A percentile compares a stretch with the other conserved stretches of the same genome.
Conservation (phyloP, 2,113 vertebrate genomes). For the Chiloscyllium plagiosum region DNA sequence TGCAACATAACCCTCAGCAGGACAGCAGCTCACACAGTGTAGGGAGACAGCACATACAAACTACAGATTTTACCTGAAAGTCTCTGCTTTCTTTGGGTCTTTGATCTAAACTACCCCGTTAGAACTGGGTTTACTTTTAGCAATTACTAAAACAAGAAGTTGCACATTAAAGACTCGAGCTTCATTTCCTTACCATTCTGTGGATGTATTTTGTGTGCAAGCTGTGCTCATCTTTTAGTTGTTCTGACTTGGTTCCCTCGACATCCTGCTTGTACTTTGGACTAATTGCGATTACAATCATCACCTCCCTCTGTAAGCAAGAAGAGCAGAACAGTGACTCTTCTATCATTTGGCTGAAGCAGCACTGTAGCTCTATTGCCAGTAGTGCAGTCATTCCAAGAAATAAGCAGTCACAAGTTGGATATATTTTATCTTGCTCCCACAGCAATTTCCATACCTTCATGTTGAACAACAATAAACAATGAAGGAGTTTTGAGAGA, state of each 20-base stretch:
- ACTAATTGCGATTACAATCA: slow-evolving; percentile 94
- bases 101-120: too few relatives aligned
- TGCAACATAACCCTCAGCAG: too few relatives aligned
- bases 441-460: background rate
- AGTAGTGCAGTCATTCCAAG: background rate
- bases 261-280: slow-evolving; percentile 90
- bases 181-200: slow-evolving; percentile 69
- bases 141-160: background rate
- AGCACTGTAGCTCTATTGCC: background rate
- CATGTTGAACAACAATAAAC: background rate
- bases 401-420: background rate
- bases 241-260: slow-evolving; percentile 71
- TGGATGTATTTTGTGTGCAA: slow-evolving; percentile 95
- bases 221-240: slow-evolving; percentile 76
- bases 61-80: background rate
- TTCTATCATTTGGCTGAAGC: background rate
- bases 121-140: background rate
- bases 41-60: too few relatives aligned
- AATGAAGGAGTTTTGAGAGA: background rate
- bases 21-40: too few relatives aligned
- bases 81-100: background rate
- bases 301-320: slow-evolving; percentile 77
- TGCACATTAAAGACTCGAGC: background rate
- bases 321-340: slow-evolving; percentile 49
- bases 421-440: background rate